Base-by-base conservation (phyloP, 2,797 vertebrate species). In the Tauraco hartlaubi region DNA sequence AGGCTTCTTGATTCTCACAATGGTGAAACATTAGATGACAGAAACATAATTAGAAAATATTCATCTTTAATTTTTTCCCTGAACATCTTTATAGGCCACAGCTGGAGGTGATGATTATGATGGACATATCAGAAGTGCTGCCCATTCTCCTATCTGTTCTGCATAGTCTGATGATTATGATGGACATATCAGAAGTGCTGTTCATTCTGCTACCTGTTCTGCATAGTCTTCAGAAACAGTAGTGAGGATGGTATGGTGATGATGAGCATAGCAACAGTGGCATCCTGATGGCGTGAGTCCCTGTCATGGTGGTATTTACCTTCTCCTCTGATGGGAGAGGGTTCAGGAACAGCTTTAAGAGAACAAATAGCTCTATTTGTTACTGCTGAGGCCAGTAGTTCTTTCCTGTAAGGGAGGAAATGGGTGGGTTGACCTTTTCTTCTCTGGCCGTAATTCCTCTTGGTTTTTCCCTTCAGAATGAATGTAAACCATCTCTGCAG, bases 51-150 rank as follows among this genome's bases (percentile, higher is more conserved):
- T 15, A 25, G 15, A 25, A 92, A 71, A 11, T 19, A 29, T 23
- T 55, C 0, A 54, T 44, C 13, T 2, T 26, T 43, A 2, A 1
- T 43, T 69, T 64, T 73, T 46, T n/a, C 7, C 7, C 16, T 39
- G 46, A 12, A 6, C 8, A 2, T 46, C 11, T 67, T 55, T 67
- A 29, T 13, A 59, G 7, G 9, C 18, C n/a, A 59, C 12, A 26
- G 6, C 2, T 75, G 16, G 28, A 64, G 6, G 12, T 75, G 23
- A 9, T 51, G 11, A n/a, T 56, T 48, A 9, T 18, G 23, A n/a
- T 7, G 23, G 12, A 48, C 21, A 20, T 37, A 44, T 4, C 49
- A 58, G 26, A 54, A 43, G 5, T 41, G 10, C 2, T 75, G 15
- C 12, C 8, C 13, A 31, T 56, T 81, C 20, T 11, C 49, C 14